Conservation (phyloP, 1,140 invertebrate species). For the Micrasema longulum region DNA sequence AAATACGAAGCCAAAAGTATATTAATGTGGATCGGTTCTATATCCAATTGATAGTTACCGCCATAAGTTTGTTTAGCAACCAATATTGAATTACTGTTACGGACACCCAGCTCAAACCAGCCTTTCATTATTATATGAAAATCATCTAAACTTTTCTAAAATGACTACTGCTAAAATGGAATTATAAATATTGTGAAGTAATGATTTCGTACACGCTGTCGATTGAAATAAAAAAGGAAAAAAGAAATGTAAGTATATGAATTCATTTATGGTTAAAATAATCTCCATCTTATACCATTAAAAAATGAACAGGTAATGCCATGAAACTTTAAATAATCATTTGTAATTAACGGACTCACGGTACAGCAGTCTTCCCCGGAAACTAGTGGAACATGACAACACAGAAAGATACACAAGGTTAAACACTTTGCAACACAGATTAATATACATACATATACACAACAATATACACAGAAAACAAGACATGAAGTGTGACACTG, state of each 20-base stretch:
- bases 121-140: conserved; percentile 50
- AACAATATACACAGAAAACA: conserved; percentile 1
- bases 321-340: conserved; percentile 37
- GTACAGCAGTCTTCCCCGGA: conserved; percentile 50
- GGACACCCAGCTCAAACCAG: conserved; percentile 67
- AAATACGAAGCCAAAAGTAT: conserved; percentile 48
- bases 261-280: too few relatives aligned
- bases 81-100: conserved; percentile 50
- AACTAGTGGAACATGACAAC: conserved; percentile 51
- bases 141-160: conserved; percentile 29
- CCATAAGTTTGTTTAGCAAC: conserved; percentile 39
- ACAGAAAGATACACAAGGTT: conserved; percentile 39
- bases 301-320: not conserved
- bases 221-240: conserved; percentile 1
- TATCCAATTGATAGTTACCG: conserved; percentile 40
- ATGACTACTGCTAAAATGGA: conserved; percentile 29
- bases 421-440: conserved; percentile 41
- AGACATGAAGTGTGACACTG: conserved; percentile 12
- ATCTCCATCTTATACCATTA: too few relatives aligned
- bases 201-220: conserved; percentile 31
- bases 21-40: conserved; percentile 41
- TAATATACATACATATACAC: conserved; percentile 32
- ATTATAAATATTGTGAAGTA: conserved; percentile 17
- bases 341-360: conserved; percentile 49
- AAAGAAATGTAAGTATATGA: too few relatives aligned